phyloP scores from a whole-genome alignment of 2,888 invertebrate species.

The Coremacera marginata region DNA sequence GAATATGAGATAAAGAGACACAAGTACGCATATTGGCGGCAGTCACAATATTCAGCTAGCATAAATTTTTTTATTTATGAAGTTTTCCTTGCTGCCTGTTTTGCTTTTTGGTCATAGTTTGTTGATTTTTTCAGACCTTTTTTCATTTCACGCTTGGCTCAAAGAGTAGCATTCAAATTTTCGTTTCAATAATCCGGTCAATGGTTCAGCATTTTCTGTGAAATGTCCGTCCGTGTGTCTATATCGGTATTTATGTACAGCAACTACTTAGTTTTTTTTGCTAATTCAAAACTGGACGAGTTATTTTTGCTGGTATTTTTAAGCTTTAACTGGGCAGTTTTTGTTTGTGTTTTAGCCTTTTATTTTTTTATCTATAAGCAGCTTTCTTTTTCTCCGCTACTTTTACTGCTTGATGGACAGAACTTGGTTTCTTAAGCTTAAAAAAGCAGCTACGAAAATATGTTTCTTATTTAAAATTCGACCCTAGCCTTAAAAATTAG shows the following conservation, averaged over 20 bases:
- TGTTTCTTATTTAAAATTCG: background rate
- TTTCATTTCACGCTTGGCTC: background rate
- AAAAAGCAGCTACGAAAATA: background rate
- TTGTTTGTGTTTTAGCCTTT: background rate
- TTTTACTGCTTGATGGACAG: background rate
- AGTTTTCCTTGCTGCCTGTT: background rate
- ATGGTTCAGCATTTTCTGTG: background rate
- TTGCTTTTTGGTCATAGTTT: background rate
- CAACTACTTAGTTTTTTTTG: background rate
- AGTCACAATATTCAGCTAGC: slow-evolving; percentile 1
- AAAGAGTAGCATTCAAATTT: slow-evolving; percentile 16
- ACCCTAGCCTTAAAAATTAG: no score
- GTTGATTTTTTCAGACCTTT: background rate
- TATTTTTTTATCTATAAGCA: background rate
- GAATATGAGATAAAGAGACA: background rate
- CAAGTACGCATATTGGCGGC: background rate
- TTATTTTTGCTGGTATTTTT: background rate
- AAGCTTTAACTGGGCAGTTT: background rate
- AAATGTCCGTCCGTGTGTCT: background rate
- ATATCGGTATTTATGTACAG: background rate
- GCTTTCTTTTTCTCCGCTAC: background rate
- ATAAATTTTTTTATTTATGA: background rate
- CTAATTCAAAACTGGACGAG: background rate
- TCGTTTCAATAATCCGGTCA: slow-evolving; percentile 23
- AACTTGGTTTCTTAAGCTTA: background rate